phyloP scores from a whole-genome alignment of 2,113 vertebrate species.

The Cyprinodon tularosa region DNA sequence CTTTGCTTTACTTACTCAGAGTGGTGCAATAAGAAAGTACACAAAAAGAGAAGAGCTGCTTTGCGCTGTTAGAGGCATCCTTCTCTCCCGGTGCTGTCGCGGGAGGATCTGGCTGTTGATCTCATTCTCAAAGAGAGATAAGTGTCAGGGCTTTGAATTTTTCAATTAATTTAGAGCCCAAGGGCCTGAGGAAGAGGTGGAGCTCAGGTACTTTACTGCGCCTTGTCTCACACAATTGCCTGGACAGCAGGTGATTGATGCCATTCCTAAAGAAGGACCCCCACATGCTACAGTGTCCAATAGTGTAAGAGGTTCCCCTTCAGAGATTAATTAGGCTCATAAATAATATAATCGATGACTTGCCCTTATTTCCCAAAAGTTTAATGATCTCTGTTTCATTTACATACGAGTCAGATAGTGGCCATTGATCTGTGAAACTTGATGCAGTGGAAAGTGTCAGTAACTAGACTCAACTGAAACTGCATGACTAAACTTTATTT shows the following conservation, averaged over 20 bases:
- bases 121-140: conserved; percentile 30
- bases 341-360: conserved; percentile 79
- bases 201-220: conserved; percentile 65
- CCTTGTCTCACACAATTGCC: conserved; percentile 57
- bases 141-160: conserved; percentile 39
- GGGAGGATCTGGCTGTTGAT: conserved; percentile 36
- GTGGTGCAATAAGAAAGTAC: conserved; percentile 9
- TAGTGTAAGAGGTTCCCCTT: conserved; percentile 53
- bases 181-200: conserved; percentile 34
- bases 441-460: conserved; percentile 68
- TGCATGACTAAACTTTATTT: conserved; percentile 45
- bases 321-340: conserved; percentile 78
- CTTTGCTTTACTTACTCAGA: conserved; percentile 16
- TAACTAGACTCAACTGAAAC: conserved; percentile 58
- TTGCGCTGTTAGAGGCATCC: conserved; percentile 2
- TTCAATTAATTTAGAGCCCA: conserved; percentile 57
- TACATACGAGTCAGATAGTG: conserved; percentile 72
- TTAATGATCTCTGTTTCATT: conserved; percentile 75
- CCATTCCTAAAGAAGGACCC: conserved; percentile 48
- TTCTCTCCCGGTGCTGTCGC: conserved; percentile 1
- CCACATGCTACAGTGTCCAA: conserved; percentile 50
- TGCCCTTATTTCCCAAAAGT: conserved; percentile 71
- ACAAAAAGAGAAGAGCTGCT: conserved; percentile 7
- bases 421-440: conserved; percentile 71
- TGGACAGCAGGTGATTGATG: conserved; percentile 63